phyloP scores from a whole-genome alignment of 2,888 invertebrate species.

The Eurytoma californica region DNA sequence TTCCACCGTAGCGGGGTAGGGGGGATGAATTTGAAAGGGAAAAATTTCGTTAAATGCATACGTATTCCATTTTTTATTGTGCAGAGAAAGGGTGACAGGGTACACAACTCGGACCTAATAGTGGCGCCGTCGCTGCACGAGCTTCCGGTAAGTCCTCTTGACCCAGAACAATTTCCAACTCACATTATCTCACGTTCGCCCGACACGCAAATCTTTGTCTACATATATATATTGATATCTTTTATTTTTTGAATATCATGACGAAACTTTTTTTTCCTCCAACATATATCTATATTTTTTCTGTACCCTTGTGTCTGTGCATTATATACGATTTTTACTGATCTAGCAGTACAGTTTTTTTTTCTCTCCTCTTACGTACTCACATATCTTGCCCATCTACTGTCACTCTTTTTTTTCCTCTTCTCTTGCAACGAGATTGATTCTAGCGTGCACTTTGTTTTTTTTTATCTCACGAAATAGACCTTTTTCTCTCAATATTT shows the following conservation, averaged over 20 bases:
- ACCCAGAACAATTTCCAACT: constrained; percentile 48
- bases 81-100: constrained; percentile 72
- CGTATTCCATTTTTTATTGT: constrained; percentile 47
- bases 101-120: constrained; percentile 70
- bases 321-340: constrained; percentile 41
- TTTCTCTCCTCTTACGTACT: constrained; percentile 39
- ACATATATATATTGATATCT: constrained; percentile 34
- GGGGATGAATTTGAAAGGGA: background rate
- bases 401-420: constrained; percentile 41
- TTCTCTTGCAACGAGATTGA: constrained; percentile 34
- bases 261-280: constrained; percentile 8
- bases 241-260: constrained; percentile 25
- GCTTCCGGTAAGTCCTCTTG: constrained; percentile 70
- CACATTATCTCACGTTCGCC: constrained; percentile 43
- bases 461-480: constrained; percentile 9
- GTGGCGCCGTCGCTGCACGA: constrained; percentile 72
- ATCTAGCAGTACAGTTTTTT: constrained; percentile 41
- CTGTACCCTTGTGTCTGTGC: constrained; percentile 29
- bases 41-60: background rate
- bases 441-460: constrained; percentile 30
- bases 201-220: constrained; percentile 50
- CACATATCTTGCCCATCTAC: constrained; percentile 50
- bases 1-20: too few relatives aligned
- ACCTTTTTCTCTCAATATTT: background rate
- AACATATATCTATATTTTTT: constrained; percentile 14